phyloP scores from a whole-genome alignment of 1,140 invertebrate genomes.

The Bombus consobrinus region DNA sequence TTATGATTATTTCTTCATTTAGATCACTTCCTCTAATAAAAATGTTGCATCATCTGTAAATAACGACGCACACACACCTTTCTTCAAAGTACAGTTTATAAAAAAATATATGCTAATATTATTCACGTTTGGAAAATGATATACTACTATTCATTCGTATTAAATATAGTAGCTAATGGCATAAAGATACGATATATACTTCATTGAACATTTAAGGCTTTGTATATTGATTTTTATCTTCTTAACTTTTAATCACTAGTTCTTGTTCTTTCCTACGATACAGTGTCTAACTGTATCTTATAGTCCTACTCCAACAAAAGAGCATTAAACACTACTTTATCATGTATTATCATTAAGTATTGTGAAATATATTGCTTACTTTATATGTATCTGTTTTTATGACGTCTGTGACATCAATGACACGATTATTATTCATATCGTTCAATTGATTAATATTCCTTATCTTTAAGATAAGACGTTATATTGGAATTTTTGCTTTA shows the following conservation, averaged over 20 bases:
- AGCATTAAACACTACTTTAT: conserved; percentile 59
- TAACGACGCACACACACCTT: neutral
- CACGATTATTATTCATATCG: conserved; percentile 29
- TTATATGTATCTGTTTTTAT: conserved; percentile 45
- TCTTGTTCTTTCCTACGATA: neutral
- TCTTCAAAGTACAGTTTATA: neutral
- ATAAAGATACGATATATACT: neutral
- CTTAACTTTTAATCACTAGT: neutral
- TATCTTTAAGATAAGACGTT: conserved; percentile 20
- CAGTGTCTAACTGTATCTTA: conserved; percentile 21
- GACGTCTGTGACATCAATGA: conserved; percentile 67
- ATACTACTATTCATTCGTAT: too few relatives aligned
- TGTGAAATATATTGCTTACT: conserved; percentile 67
- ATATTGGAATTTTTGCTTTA: conserved; percentile 23
- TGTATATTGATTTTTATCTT: neutral
- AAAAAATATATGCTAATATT: neutral
- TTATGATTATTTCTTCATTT: neutral
- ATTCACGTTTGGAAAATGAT: too few relatives aligned
- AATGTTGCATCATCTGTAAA: neutral
- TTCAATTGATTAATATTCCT: conserved; percentile 36
- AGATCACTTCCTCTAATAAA: neutral
- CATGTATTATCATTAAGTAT: conserved; percentile 63
- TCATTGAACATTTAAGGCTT: neutral
- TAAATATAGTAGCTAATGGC: neutral
- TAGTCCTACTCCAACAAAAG: conserved; percentile 47